Evolutionary conservation across 2,113 vertebrate species (phyloP), one percentile per base, ranked within the genome.

Genomic region (Gadus chalcogrammus): DNA sequence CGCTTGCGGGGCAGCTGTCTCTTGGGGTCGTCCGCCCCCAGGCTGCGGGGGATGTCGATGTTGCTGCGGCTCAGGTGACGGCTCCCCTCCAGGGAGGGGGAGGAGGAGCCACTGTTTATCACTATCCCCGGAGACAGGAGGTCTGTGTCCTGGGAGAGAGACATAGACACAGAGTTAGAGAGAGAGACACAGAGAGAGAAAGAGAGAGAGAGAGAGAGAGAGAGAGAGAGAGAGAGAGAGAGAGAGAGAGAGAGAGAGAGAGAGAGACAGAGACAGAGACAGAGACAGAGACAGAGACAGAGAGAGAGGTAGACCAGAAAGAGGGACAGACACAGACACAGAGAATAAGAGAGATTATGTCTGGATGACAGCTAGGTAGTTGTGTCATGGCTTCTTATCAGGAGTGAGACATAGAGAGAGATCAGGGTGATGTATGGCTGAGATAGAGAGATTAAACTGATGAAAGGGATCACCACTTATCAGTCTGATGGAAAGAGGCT

Each of bases 11-110:
- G 96, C 42, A 95, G 92, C 82, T 93, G 94, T 67, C 88, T 95
- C 86, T 92, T 95, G 89, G 95, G 84, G 81, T 98, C 96, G 55
- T 98, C 97, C 35, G 93, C 88, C 0, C 93, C 93, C 70, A 92
- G 93, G 80, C 82, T 85, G 52, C 93, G 95, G 9, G 95, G 95
- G 89, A 99, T 97, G 91, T 99, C 97, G 5, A 97, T 93, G 91
- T 96, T 98, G 90, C 97, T 99, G 64, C 95, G 95, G 86, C 97
- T 99, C 73, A 99, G 94, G 53, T 99, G 96, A 24, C 94, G 94
- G 76, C 96, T 99, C 84, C 89, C 90, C 77, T 98, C 96, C 42
- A 99, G 89, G 73, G 90, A 90, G 27, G 93, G 93, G 67, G 92
- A 86, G n/a, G 93, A 91, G 35, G 93, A 92, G 38, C 90, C 89